Base-by-base conservation (phyloP, 2,888 invertebrate genomes). In the Eugnorisma glareosa region DNA sequence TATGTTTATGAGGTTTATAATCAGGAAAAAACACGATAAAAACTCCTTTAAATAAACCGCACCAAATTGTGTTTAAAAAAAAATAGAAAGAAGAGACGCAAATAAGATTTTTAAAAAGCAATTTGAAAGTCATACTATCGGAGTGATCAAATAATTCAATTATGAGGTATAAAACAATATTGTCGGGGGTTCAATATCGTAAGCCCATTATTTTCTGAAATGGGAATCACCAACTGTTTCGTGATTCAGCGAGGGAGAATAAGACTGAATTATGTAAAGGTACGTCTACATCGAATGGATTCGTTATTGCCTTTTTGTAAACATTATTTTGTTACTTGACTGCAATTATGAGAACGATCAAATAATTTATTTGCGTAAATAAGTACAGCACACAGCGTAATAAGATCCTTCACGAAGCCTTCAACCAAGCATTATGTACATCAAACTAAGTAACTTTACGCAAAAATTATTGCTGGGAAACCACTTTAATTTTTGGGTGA, bases 131-230 rank as follows among this genome's bases (percentile, higher is more conserved):
- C 43, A 67, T 86, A 77, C 57, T 77, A 83, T 81, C 70, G 66
- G 40, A 73, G 69, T 73, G 82, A 85, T 86, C 85, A 84, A 86
- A 86, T 86, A 85, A 88, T 88, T 83, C 83, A 87, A 90, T 89
- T 85, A 88, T 80, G 74, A 73, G 80, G 84, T 75, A 81, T 78
- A 79, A 84, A 90, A 88, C 86, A 90, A 88, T 88, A 85, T 84
- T 85, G 84, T 86, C 77, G 75, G 68, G 59, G 82, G 73, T 75
- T 86, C 81, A 72, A 89, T 89, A 87, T 85, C 82, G 73, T 86
- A 87, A 88, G 85, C 83, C 84, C 84, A 89, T 90, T 91, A 91
- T 89, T 88, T 85, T 75, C 72, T 61, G 80, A 78, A 86, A 88
- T 83, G 74, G 75, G 82, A 81, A 84, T 86, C 81, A 57, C 57